These are phyloP conservation scores for Osmerus eperlanus DNA, from an alignment of 2,113 vertebrate species.

Conservation along the genomic window DNA sequence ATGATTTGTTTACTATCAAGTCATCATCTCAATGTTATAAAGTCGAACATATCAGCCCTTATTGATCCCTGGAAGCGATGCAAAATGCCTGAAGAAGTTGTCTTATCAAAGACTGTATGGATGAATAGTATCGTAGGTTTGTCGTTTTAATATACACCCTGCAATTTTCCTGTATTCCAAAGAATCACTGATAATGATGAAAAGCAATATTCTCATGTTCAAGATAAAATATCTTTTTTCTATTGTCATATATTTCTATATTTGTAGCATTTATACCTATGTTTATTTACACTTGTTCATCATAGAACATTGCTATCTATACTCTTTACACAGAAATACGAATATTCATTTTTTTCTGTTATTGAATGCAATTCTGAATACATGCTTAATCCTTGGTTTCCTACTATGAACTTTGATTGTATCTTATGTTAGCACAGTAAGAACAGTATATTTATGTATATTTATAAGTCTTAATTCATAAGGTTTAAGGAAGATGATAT, in stretches of 20 bases:
- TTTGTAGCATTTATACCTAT: constrained; percentile 54
- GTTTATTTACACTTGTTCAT: constrained; percentile 30
- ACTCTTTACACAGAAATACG: constrained; percentile 26
- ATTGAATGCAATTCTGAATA: constrained; percentile 16
- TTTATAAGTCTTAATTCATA: constrained; percentile 64
- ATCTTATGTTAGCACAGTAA: neutral
- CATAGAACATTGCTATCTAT: constrained; percentile 12
- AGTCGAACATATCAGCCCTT: too few species aligned
- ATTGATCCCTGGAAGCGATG: constrained; percentile 48
- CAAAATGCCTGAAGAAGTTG: constrained; percentile 34
- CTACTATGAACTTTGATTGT: neutral
- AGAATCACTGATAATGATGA: constrained; percentile 34
- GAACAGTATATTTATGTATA: constrained; percentile 25
- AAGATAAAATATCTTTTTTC: constrained; percentile 15
- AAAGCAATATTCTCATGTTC: constrained; percentile 45
- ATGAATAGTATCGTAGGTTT: constrained; percentile 20
- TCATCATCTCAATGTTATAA: constrained; percentile 55
- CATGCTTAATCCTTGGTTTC: neutral
- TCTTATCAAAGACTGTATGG: constrained; percentile 44
- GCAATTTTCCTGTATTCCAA: constrained; percentile 37
- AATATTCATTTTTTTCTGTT: constrained; percentile 7
- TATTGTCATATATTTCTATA: constrained; percentile 21
- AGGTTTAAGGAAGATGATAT: constrained; percentile 33
- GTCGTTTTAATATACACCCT: neutral
- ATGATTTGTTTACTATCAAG: constrained; percentile 20